Percentiles rank a stretch among this genome's conserved stretches.
Conservation (phyloP, 2,797 vertebrate species). For the Pipistrellus pygmaeus region DNA sequence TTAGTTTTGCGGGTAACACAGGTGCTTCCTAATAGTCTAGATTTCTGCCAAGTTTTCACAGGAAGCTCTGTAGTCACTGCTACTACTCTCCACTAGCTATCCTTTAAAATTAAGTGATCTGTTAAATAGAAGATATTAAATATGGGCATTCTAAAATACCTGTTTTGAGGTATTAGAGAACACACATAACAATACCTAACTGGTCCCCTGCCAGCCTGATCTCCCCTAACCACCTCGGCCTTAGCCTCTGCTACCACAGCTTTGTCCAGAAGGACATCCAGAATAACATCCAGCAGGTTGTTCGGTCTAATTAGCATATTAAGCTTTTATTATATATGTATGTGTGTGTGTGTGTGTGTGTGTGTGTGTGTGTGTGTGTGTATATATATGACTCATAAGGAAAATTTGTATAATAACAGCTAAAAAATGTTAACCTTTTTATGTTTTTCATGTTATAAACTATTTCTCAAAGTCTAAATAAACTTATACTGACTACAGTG, state of each 20-base stretch:
- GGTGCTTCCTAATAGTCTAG: constrained; percentile 42
- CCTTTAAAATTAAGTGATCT: constrained; percentile 52
- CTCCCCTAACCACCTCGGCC: too few relatives aligned
- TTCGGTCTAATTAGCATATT: too few relatives aligned
- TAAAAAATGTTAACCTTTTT: background rate
- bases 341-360: too few relatives aligned
- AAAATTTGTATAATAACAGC: background rate
- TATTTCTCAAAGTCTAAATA: background rate
- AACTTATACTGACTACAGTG: background rate
- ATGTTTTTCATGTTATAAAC: background rate
- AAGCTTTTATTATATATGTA: too few relatives aligned
- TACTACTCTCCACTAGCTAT: background rate
- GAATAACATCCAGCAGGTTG: too few relatives aligned
- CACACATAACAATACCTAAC: background rate
- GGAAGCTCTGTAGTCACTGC: background rate
- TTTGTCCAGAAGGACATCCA: too few relatives aligned
- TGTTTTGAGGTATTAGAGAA: background rate
- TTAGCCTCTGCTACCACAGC: too few relatives aligned
- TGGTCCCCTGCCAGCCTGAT: too few relatives aligned
- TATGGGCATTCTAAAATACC: background rate
- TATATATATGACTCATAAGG: background rate
- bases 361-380: too few relatives aligned
- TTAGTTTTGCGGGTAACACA: constrained; percentile 56
- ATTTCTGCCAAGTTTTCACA: constrained; percentile 41
- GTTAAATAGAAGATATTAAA: background rate